phyloP scores from a whole-genome alignment of 2,113 vertebrate species.

The Cavia porcellus region DNA sequence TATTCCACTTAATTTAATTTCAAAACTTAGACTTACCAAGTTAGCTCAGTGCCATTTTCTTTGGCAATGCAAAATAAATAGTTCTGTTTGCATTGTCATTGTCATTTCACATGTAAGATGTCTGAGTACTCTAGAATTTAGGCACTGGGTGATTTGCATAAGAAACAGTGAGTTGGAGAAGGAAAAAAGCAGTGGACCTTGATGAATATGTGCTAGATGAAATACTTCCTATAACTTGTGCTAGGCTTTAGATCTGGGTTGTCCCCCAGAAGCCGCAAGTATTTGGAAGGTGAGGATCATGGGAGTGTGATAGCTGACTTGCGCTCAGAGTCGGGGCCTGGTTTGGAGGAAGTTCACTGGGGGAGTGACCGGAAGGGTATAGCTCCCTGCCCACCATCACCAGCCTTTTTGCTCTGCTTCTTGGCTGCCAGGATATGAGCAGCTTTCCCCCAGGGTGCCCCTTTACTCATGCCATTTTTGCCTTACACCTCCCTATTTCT shows the following conservation, averaged over 20 bases:
- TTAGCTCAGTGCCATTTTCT: neutral
- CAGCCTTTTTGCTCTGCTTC: neutral
- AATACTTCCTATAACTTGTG: neutral
- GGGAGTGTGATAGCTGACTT: neutral
- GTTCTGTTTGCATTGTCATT: neutral
- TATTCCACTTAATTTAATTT: slow-evolving; percentile 21
- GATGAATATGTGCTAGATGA: neutral
- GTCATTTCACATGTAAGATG: neutral
- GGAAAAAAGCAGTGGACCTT: neutral
- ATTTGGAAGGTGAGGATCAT: neutral
- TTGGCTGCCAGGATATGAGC: neutral
- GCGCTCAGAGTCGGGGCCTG: neutral
- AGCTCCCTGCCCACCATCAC: neutral
- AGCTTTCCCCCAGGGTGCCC: neutral
- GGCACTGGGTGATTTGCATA: neutral
- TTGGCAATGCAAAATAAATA: neutral
- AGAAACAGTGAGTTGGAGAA: neutral
- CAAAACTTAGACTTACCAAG: neutral
- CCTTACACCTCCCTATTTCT: neutral
- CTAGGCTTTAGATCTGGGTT: neutral
- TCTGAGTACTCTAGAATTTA: neutral
- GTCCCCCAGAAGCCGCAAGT: neutral
- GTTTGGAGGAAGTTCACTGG: neutral
- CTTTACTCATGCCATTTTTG: neutral
- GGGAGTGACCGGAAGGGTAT: neutral